Evolutionary conservation across 1,140 invertebrate species (phyloP), one percentile per base, ranked within the genome.

Genomic region (Trachymyrmex cornetzi): DNA sequence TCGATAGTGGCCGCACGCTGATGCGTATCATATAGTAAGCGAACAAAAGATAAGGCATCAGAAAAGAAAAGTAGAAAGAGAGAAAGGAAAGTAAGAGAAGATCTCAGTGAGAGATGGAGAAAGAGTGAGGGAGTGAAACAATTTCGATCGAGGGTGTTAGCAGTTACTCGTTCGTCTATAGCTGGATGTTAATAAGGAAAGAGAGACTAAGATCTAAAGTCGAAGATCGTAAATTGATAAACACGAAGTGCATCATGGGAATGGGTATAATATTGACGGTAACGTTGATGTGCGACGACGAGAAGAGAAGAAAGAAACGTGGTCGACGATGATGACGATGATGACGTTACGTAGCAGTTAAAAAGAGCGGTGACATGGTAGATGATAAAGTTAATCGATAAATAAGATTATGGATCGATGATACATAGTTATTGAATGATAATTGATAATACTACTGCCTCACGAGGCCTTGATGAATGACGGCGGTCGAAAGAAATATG

Each of bases 391-490:
- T 66, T 77, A 85, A 85, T 79, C 50, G 82, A 85, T 84, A 84
- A 84, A 75, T 74, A 84, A 27, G 24, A 92, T 93, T 89, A 94
- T 92, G 86, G 90, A 93, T 89, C 91, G 91, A 93, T 88, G 89
- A 91, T 91, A 87, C 90, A 93, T 92, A 93, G 87, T 87, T 92
- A 91, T 72, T 87, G 72, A 89, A 92, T 89, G 87, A 92, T 93
- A 88, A 93, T 92, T 86, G 87, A 91, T 90, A 92, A 92, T 91
- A 93, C 86, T 94, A 93, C 93, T 94, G 94, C 95, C 94, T 95
- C 92, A 93, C 94, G 93, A 95, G 94, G 94, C 94, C 94, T 95
- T 95, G 93, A 94, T 93, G 88, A 85, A 92, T 93, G 93, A 84
- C 92, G 94, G 90, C 92, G 93, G 91, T 90, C 88, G 84, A 50